Percentiles rank a stretch among this genome's conserved stretches.
Conservation (phyloP, 1,140 invertebrate genomes). For the Drosophila subpulchrella region DNA sequence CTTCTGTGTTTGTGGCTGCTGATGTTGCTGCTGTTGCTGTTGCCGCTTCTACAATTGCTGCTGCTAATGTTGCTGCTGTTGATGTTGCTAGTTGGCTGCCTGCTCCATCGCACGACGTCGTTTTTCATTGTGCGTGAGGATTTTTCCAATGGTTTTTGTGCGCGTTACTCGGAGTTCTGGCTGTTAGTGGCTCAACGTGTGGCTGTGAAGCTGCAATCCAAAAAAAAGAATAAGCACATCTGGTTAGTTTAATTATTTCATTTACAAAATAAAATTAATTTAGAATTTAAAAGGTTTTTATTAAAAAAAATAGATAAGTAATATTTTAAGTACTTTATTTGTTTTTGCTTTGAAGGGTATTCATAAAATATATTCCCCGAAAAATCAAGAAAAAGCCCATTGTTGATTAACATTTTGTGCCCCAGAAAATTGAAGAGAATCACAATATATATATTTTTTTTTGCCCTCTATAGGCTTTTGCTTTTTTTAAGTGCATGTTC, state of each 20-base stretch:
- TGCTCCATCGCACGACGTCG: slow-evolving; percentile 83
- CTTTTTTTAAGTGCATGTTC: slow-evolving; percentile 31
- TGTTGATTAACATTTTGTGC: background rate
- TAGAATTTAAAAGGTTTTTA: too few species aligned
- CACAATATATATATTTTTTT: slow-evolving; percentile 1
- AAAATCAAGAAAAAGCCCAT: too few species aligned
- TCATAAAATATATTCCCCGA: too few species aligned
- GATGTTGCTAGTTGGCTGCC: slow-evolving; percentile 58
- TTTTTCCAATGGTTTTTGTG: slow-evolving; percentile 45
- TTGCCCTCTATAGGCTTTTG: slow-evolving; percentile 48
- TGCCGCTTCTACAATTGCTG: slow-evolving; percentile 22
- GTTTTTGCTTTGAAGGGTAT: too few species aligned
- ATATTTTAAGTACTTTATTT: too few species aligned
- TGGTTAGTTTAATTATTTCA: background rate
- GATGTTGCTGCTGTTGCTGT: slow-evolving; percentile 4
- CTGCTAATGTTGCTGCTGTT: slow-evolving; percentile 22
- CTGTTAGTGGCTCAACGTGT: slow-evolving; percentile 7
- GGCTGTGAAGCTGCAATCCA: slow-evolving; percentile 17
- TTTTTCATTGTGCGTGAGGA: slow-evolving; percentile 84
- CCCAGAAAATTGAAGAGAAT: slow-evolving; percentile 7
- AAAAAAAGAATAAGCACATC: background rate
- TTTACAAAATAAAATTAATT: too few species aligned
- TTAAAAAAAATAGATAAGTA: too few species aligned
- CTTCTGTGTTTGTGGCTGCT: slow-evolving; percentile 45
- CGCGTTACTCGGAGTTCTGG: slow-evolving; percentile 26